Evolutionary conservation across 2,113 vertebrate species (phyloP).

Genomic region (Lutjanus erythropterus): DNA sequence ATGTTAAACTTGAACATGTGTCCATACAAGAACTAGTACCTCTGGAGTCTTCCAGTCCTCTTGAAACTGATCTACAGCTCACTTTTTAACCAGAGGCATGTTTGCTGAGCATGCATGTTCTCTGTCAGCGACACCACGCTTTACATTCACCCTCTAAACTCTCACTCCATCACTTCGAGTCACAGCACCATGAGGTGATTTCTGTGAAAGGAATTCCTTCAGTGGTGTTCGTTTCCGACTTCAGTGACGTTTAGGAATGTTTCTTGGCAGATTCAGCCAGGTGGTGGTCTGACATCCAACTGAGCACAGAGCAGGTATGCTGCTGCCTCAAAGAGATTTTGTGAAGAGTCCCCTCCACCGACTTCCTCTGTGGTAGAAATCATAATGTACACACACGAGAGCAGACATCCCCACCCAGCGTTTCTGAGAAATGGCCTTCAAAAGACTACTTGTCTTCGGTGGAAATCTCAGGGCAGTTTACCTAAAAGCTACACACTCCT

Average conservation of each 20-base stretch:
- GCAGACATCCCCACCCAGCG: slow-evolving; percentile 13
- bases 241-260: slow-evolving; percentile 41
- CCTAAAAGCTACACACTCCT: background rate
- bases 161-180: background rate
- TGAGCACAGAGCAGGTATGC: slow-evolving; percentile 27
- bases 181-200: slow-evolving; percentile 9
- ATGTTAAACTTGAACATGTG: too few species aligned
- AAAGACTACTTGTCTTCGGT: slow-evolving; percentile 46
- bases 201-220: slow-evolving; percentile 62
- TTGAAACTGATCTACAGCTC: background rate
- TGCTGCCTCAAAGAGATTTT: slow-evolving; percentile 46
- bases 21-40: too few species aligned
- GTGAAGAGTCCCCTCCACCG: slow-evolving; percentile 4
- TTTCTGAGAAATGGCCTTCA: slow-evolving; percentile 34
- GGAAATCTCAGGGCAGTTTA: slow-evolving; percentile 33
- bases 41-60: background rate
- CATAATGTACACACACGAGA: slow-evolving; percentile 19
- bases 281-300: slow-evolving; percentile 43
- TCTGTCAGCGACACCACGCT: background rate
- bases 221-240: slow-evolving; percentile 27
- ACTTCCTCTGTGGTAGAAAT: slow-evolving; percentile 55
- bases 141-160: slow-evolving; percentile 24
- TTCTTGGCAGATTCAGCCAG: slow-evolving; percentile 9
- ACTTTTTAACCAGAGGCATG: background rate
- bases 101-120: slow-evolving; percentile 30